These are phyloP conservation scores for Ciconia stormi DNA, from an alignment of 2,113 vertebrate genomes.

Conservation along the genomic window DNA sequence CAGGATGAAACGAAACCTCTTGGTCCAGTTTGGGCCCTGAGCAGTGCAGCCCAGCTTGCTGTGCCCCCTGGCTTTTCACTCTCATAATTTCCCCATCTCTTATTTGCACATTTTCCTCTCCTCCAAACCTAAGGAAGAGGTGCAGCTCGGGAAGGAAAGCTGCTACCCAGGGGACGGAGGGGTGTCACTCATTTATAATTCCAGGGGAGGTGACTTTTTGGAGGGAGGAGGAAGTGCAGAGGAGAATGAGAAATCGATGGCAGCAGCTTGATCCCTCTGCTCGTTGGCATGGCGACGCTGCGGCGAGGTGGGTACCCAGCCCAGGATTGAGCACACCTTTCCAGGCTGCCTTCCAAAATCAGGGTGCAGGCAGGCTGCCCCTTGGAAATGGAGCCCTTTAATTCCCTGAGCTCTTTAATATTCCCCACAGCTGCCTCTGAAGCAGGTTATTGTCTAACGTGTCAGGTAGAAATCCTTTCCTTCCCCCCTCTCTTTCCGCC, in stretches of 20 bases:
- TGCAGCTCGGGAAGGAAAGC: neutral
- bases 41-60: rapidly evolving
- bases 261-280: neutral
- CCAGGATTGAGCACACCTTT: neutral
- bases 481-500: neutral
- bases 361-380: neutral
- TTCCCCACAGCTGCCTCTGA: neutral
- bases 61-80: neutral
- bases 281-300: neutral
- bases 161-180: neutral
- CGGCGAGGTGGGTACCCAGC: neutral
- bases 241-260: neutral
- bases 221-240: neutral
- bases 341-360: neutral
- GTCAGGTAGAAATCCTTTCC: neutral
- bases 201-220: neutral
- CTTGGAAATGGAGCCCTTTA: neutral
- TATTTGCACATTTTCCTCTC: neutral
- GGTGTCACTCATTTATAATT: neutral
- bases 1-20: neutral
- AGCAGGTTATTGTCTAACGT: conserved; percentile 10
- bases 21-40: rapidly evolving
- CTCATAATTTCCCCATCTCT: neutral
- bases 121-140: neutral
- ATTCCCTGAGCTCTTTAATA: neutral